A percentile compares a stretch with the other conserved stretches of the same genome.
Conservation (phyloP, 2,113 vertebrate genomes). For the Garra rufa region DNA sequence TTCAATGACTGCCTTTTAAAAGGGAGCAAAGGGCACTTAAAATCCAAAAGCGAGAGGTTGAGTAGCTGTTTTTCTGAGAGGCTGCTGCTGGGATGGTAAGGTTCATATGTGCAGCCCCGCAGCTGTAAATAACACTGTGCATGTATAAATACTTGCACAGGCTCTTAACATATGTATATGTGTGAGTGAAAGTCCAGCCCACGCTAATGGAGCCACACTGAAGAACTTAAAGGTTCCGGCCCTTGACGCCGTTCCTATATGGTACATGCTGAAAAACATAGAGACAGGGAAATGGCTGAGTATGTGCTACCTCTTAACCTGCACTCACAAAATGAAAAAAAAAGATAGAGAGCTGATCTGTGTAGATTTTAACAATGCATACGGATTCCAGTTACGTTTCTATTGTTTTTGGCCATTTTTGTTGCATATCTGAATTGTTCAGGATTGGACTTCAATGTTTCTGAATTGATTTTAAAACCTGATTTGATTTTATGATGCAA, state of each 20-base stretch:
- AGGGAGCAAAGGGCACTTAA: conserved; percentile 39
- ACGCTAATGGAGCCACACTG: conserved; percentile 14
- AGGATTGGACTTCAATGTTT: neutral
- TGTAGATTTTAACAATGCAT: neutral
- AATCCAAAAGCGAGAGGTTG: conserved; percentile 4
- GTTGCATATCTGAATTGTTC: neutral
- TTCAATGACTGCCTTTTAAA: conserved; percentile 37
- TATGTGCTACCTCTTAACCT: neutral
- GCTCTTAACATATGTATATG: neutral
- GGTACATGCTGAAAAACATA: neutral
- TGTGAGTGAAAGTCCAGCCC: neutral
- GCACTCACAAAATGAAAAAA: neutral
- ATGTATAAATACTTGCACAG: conserved; percentile 1
- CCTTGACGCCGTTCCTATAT: conserved; percentile 1
- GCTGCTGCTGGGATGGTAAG: neutral
- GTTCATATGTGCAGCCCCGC: neutral
- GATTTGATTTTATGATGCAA: no score
- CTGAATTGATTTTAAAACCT: no score
- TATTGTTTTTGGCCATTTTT: neutral
- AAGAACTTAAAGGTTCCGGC: conserved; percentile 19
- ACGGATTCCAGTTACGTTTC: neutral
- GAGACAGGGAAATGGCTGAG: neutral
- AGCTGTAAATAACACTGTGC: conserved; percentile 30
- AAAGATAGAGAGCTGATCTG: neutral
- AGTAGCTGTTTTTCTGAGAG: conserved; percentile 28